These are phyloP conservation scores for Pheosia tremula DNA, from an alignment of 2,888 invertebrate genomes.

Conservation along the genomic window DNA sequence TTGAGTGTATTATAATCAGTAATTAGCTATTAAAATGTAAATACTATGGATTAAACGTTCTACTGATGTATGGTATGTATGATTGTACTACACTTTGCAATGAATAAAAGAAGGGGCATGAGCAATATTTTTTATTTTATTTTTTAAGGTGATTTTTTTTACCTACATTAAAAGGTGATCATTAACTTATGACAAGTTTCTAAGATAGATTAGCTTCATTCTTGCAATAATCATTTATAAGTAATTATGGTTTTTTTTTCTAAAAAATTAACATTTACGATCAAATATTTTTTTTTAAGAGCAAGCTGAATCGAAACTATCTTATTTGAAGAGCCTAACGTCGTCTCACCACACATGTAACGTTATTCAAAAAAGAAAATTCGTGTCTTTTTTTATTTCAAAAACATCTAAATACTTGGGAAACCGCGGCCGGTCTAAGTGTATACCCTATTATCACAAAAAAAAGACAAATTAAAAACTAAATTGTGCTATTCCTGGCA, in stretches of 20 bases:
- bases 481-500: constrained; percentile 73
- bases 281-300: constrained; percentile 27
- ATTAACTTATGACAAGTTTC: constrained; percentile 50
- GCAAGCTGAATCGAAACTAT: constrained; percentile 63
- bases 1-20: constrained; percentile 16
- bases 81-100: constrained; percentile 43
- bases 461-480: constrained; percentile 69
- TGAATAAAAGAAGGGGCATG: constrained; percentile 9
- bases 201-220: constrained; percentile 63
- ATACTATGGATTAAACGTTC: constrained; percentile 29
- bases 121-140: constrained; percentile 18
- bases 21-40: constrained; percentile 2
- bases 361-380: constrained; percentile 60
- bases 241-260: neutral
- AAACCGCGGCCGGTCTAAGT: constrained; percentile 66
- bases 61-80: constrained; percentile 24
- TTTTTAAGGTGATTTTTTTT: constrained; percentile 21
- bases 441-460: constrained; percentile 81
- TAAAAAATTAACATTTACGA: constrained; percentile 14
- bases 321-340: constrained; percentile 68
- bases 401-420: constrained; percentile 46
- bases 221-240: constrained; percentile 42
- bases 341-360: constrained; percentile 85
- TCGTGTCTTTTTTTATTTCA: constrained; percentile 60
- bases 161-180: constrained; percentile 47